phyloP scores from a whole-genome alignment of 2,113 vertebrate species.

The Ammospiza caudacuta region DNA sequence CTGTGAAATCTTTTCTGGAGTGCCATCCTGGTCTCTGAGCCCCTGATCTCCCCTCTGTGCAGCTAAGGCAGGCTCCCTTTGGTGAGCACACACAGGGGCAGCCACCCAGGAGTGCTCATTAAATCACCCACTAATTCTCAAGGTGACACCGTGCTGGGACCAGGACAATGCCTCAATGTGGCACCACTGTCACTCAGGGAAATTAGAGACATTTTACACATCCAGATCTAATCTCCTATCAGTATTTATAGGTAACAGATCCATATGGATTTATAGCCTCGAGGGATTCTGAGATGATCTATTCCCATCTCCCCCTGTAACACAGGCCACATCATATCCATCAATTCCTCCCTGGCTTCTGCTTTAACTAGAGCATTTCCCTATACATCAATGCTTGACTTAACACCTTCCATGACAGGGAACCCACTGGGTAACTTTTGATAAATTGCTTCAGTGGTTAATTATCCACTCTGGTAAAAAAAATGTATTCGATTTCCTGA shows the following conservation, averaged over 20 bases:
- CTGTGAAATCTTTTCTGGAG: not conserved
- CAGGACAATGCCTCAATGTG: not conserved
- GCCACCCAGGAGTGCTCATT: not conserved
- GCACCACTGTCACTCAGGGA: accelerated
- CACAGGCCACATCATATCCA: not conserved
- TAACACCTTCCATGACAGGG: not conserved
- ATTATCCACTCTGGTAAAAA: conserved; percentile 22
- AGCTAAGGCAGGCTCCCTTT: not conserved
- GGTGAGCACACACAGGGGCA: not conserved
- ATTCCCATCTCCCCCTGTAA: not conserved
- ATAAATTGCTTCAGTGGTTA: conserved; percentile 36
- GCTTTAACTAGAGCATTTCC: not conserved
- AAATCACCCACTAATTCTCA: not conserved
- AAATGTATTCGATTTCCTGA: conserved; percentile 1
- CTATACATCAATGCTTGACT: conserved; percentile 11
- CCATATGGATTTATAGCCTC: conserved; percentile 7
- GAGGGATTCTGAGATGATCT: not conserved
- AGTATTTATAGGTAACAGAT: conserved; percentile 4
- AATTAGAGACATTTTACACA: not conserved
- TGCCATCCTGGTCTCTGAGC: not conserved
- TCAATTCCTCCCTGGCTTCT: conserved; percentile 30
- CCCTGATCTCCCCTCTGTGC: not conserved
- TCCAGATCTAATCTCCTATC: not conserved
- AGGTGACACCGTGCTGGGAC: not conserved
- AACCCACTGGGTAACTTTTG: not conserved